Percentiles rank a stretch among this genome's conserved stretches.
phyloP scores from a whole-genome alignment of 2,888 invertebrate species.

The Melanostoma mellinum region DNA sequence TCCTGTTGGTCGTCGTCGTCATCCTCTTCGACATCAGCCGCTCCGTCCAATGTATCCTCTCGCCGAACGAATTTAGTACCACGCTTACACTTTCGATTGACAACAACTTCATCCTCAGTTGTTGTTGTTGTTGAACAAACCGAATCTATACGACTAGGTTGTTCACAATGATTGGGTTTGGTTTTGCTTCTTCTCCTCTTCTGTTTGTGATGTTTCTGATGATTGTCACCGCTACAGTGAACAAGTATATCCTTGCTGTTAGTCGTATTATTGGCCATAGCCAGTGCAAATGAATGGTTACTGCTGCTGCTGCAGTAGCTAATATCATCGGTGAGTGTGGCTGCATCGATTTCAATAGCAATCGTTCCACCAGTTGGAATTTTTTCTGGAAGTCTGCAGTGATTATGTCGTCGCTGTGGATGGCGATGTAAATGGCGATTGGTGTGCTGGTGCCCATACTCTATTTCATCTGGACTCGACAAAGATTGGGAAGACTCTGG shows the following conservation, averaged over 20 bases:
- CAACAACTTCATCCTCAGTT: conserved; percentile 64
- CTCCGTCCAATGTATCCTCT: conserved; percentile 61
- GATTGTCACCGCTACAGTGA: conserved; percentile 61
- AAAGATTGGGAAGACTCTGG: conserved; percentile 71
- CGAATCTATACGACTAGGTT: conserved; percentile 59
- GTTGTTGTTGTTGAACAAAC: conserved; percentile 59
- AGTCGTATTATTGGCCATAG: conserved; percentile 41
- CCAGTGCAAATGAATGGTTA: conserved; percentile 54
- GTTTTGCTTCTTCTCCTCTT: conserved; percentile 45
- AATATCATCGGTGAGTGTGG: conserved; percentile 79
- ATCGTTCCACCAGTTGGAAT: conserved; percentile 64
- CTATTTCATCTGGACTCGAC: conserved; percentile 63
- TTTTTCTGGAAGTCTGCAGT: conserved; percentile 65
- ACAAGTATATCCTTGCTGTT: conserved; percentile 57
- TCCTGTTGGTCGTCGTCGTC: conserved; percentile 73
- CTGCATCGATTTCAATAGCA: conserved; percentile 79
- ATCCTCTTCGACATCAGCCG: conserved; percentile 74
- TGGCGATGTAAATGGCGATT: conserved; percentile 47
- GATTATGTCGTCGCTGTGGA: conserved; percentile 47
- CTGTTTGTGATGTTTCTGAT: conserved; percentile 53
- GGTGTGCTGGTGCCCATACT: conserved; percentile 36
- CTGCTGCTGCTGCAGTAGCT: conserved; percentile 69
- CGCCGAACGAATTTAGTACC: conserved; percentile 35
- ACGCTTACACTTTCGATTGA: conserved; percentile 76
- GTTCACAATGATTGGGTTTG: conserved; percentile 44